Evolutionary conservation across 2,797 vertebrate genomes (phyloP), one percentile per base, ranked within the genome.

Genomic region (Protonibea diacanthus): DNA sequence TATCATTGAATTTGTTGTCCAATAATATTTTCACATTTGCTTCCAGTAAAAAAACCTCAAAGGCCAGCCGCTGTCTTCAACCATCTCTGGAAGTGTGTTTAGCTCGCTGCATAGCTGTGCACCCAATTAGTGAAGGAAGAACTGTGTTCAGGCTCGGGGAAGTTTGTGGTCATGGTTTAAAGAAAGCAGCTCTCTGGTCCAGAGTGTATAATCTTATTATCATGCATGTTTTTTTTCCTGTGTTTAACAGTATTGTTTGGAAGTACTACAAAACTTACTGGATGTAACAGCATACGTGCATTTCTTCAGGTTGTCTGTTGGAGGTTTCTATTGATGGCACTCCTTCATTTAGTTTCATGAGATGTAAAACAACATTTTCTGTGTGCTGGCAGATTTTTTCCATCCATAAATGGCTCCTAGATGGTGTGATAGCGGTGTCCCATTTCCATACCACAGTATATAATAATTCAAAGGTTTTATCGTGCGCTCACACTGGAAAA

Each of bases 21-120:
- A 38, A 9, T 38, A 38, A 38, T 38, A 38, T 38, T 27, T 56
- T 56, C 21, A 55, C 17, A 27, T 38, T 67, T 14, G 6, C 52
- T 68, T 45, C 23, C 65, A 42, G 20, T 45, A 14, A 67, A 67
- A 44, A 67, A 55, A 27, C 38, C 38, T 68, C 15, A 55, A 55
- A 55, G 17, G 15, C 21, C 21, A 27, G 20, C 23, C 3, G 40
- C 40, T 44, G 23, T 52, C 44, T 47, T 47, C 15, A 47, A 27
- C 23, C 2, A 6, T 6, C 25, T 40, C 9, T 17, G 58, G 21
- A n/a, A 48, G 25, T 8, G 49, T 25, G 3, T 45, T 56, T 27
- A 45, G 17, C 52, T 47, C 21, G 1, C 51, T 52, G 44, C 23
- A 27, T 27, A 17, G 48, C 48, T 53, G 10, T 44, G 49, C 3